Conservation (phyloP, 2,888 invertebrate species). For the Chymomyza procnemis region DNA sequence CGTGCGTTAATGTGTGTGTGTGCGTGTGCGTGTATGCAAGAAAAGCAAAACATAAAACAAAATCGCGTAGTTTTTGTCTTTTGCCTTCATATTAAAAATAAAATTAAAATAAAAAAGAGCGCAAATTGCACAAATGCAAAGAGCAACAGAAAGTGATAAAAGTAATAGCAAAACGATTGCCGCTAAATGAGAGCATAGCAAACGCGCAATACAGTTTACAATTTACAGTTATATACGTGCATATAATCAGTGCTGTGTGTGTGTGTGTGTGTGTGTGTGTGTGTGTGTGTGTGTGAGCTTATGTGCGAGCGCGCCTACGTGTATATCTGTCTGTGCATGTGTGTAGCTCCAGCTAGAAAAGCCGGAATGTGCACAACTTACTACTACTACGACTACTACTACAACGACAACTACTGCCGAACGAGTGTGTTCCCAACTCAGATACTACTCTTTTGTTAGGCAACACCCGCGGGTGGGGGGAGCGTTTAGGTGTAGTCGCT, state of each 20-base stretch:
- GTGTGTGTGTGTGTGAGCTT: not conserved
- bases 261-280: not conserved
- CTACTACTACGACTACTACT: not conserved
- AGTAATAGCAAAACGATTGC: slow-evolving; percentile 35
- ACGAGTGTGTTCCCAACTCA: not conserved
- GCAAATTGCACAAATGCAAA: not conserved
- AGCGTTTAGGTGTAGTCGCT: not conserved
- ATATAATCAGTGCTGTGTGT: not conserved
- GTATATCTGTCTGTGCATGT: not conserved
- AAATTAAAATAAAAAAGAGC: not conserved
- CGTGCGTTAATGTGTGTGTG: not conserved
- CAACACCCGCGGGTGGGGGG: not conserved
- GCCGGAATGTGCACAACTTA: not conserved
- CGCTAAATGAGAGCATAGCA: slow-evolving; percentile 46
- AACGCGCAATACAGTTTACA: slow-evolving; percentile 44
- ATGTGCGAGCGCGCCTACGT: not conserved
- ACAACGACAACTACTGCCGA: too few relatives aligned
- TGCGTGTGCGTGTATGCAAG: too few relatives aligned
- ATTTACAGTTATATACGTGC: slow-evolving; percentile 23
- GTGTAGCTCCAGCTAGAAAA: not conserved
- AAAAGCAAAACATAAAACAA: slow-evolving; percentile 58
- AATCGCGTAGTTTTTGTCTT: slow-evolving; percentile 62
- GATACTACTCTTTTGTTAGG: not conserved
- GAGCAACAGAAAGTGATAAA: slow-evolving; percentile 31
- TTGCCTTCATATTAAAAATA: not conserved